Evolutionary conservation across 2,113 vertebrate genomes (phyloP), one percentile per base, ranked within the genome.

Genomic region (Solea solea): DNA sequence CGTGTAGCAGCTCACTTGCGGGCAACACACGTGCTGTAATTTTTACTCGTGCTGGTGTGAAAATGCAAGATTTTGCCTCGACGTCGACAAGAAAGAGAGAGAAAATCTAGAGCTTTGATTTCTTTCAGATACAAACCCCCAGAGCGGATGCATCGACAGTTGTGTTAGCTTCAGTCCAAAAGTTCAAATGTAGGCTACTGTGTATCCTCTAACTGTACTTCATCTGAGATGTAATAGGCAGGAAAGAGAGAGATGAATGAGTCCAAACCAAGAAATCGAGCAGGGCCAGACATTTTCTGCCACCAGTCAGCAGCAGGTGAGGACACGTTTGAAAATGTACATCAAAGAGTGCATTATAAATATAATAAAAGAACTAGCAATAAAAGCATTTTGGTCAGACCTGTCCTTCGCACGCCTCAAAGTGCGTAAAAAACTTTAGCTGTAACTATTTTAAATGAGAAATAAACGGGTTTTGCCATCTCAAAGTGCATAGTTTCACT

Each of bases 51-150:
- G 5, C 73, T 76, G 75, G 76, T 67, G 69, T 69, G 51, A 69
- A 74, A 65, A 60, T 13, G 62, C 15, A 27, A 28, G 55, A 25
- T 56, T 63, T 61, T 64, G 54, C 69, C 58, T 2, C 39, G 56
- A 67, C 52, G 72, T 66, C 67, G 58, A 54, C 8, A 13, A 50
- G 68, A 21, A 21, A 53, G 6, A 67, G 11, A 58, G 42, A 61
- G 40, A 63, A 7, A 13, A 57, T 51, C 34, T 54, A 45, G 64
- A 52, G 64, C 72, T 85, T 81, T 76, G 74, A 76, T 73, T 73
- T 68, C 64, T 21, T 71, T 57, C 69, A 27, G 63, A 75, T 42
- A 73, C 25, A 59, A 77, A 55, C 81, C 74, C 21, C 66, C 15
- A 2, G 16, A 78, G 74, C 48, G 8, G 52, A 69, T 58, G 57